phyloP scores from a whole-genome alignment of 2,797 vertebrate genomes.

The Sparus aurata region DNA sequence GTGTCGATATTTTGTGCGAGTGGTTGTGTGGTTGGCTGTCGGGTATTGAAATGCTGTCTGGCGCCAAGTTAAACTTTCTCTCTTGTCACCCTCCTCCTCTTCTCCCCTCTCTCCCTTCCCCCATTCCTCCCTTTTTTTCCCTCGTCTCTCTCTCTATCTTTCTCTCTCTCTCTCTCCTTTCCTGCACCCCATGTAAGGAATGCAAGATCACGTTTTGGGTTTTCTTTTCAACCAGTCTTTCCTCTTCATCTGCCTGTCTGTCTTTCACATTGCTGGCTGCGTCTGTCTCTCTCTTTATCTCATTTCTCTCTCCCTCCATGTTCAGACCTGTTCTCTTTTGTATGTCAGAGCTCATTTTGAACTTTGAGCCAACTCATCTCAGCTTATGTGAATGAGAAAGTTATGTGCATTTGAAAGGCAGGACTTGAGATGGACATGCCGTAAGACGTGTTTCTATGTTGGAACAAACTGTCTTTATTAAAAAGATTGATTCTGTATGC shows the following conservation, averaged over 20 bases:
- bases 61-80: conserved; percentile 85
- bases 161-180: conserved; percentile 35
- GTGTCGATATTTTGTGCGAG: conserved; percentile 71
- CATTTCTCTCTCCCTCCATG: conserved; percentile 46
- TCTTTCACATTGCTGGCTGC: conserved; percentile 29
- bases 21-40: conserved; percentile 75
- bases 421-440: conserved; percentile 17
- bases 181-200: conserved; percentile 81
- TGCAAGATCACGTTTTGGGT: conserved; percentile 78
- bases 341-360: conserved; percentile 68
- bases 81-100: conserved; percentile 63
- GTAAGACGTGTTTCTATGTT: conserved; percentile 22
- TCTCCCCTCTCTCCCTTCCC: conserved; percentile 40
- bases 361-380: conserved; percentile 76
- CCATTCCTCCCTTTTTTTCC: conserved; percentile 42
- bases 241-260: conserved; percentile 54
- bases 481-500: conserved; percentile 8
- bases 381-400: conserved; percentile 37
- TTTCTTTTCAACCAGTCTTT: conserved; percentile 71
- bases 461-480: conserved; percentile 31
- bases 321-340: conserved; percentile 72
- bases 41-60: conserved; percentile 84
- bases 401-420: conserved; percentile 43
- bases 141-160: background rate
- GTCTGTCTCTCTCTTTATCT: conserved; percentile 28